Base-by-base conservation (phyloP, 2,888 invertebrate species). In the Dichetophora obliterata region DNA sequence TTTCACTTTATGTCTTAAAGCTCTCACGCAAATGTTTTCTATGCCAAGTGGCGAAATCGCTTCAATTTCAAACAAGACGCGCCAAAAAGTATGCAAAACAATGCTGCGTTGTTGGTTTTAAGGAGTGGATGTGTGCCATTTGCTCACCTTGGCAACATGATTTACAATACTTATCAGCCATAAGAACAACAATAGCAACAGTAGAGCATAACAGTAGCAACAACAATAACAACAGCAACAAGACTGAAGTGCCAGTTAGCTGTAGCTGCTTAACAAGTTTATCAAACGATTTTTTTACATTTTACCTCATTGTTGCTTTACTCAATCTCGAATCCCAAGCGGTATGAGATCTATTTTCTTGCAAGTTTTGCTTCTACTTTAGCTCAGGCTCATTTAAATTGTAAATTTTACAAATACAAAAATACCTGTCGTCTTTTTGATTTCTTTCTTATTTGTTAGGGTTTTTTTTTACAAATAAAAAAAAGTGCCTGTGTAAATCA, bases 131-230 rank as follows among this genome's bases (percentile, higher is more conserved):
- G 27, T 52, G 22, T 52, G 27, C 69, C 22, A 69, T 27, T 50
- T 61, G 31, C 82, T 84, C 14, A 43, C 43, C 14, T 43, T 78
- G 75, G 79, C 77, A 76, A 74, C 27, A 24, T 61, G 59, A 5
- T 61, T 61, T 16, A 24, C 22, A 61, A 54, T 14, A 61, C 59
- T 61, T 61, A 61, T 61, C 22, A 61, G 27, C 59, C 9, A 9
- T 1, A 27, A 24, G 24, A 61, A 81, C 80, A 83, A 83, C 80
- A 82, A 78, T 70, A 79, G 63, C 57, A 61, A 73, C 34, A 48
- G n/a, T 5, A 59, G 1, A 34, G 19, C 59, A 43, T 57, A 54
- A 54, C 54, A 72, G 54, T 31, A 57, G 34, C 37, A 74, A 52
- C 61, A 48, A 22, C 50, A 37, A 63, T 37, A 50, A 63, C 14